Conservation (phyloP, 2,113 vertebrate species). For the Neomonachus schauinslandi region DNA sequence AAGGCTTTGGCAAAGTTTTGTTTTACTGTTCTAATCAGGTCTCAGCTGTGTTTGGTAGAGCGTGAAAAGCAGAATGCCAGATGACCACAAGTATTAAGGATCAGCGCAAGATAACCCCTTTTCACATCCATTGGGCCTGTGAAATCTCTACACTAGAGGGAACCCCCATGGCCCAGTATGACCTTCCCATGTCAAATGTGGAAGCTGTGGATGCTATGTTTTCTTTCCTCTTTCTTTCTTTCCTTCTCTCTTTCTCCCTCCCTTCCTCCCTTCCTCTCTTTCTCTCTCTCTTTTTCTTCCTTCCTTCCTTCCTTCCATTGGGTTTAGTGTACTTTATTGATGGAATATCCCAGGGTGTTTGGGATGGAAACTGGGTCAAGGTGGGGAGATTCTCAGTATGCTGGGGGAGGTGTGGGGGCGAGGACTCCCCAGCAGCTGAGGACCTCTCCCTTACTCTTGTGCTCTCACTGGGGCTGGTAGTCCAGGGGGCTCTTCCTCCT, state of each 20-base stretch:
- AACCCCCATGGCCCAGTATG: not conserved
- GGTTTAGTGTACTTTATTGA: not conserved
- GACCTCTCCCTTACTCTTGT: not conserved
- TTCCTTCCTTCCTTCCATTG: not conserved
- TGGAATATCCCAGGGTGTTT: not conserved
- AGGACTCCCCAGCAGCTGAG: not conserved
- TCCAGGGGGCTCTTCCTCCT: not conserved
- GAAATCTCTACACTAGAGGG: not conserved
- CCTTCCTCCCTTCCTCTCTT: rapidly evolving
- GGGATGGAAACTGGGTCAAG: not conserved
- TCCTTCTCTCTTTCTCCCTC: not conserved
- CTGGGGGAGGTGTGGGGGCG: not conserved
- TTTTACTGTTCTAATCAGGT: not conserved
- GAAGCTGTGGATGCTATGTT: not conserved
- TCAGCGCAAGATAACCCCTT: not conserved
- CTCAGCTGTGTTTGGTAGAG: not conserved
- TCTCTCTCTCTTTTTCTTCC: too few relatives aligned
- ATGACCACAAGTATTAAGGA: not conserved
- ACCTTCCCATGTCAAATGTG: too few relatives aligned
- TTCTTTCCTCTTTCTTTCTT: not conserved
- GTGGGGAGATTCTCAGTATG: not conserved
- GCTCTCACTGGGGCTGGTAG: not conserved
- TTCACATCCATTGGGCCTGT: not conserved
- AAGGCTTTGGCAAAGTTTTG: not conserved
- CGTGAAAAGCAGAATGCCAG: not conserved